Base-by-base conservation (phyloP, 2,888 invertebrate genomes). In the Diplolepis rosae region DNA sequence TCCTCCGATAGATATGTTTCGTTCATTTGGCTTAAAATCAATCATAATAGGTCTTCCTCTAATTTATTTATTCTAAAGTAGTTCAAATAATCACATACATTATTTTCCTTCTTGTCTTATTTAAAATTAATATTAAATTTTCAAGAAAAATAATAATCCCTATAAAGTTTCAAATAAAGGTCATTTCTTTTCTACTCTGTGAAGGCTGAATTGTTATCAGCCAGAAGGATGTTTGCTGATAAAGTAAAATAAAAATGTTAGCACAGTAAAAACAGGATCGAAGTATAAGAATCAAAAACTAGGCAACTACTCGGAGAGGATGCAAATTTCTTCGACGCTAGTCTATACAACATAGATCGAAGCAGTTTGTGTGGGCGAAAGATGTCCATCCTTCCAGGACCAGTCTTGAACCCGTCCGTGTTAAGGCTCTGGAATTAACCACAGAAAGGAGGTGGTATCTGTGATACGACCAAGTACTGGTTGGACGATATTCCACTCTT, bases 381-480 rank as follows among this genome's bases (percentile, higher is more conserved):
- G 81, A 82, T 79, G 83, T 83, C 80, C 83, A 83, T 83, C 83
- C 80, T 77, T 78, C 52, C 79, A 76, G 77, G 79, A 82, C 82
- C 79, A 80, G 79, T 80, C 76, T 73, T 76, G 71, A 45, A 65
- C 72, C 15, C 22, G 48, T 52, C 54, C 15, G 22, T 35, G 18
- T 24, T 67, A 50, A n/a, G 45, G 45, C 24, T 54, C 28, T 30
- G 7, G 42, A 11, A 51, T 28, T 45, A 32, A 30, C 68, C 42
- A 52, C 35, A 51, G 32, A 67, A 54, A 42, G 54, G 30, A 45
- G 68, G 54, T 68, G 54, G 68, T 42, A 22, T 52, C 42, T 30
- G 39, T 39, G 52, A 52, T 45, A 54, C 30, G 42, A 68, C 52
- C 39, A 51, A 13, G 56, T 45, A 28, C 28, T 39, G 65, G 61